A percentile compares a stretch with the other conserved stretches of the same genome.
phyloP scores from a whole-genome alignment of 2,113 vertebrate genomes.

The Asarcornis scutulata region DNA sequence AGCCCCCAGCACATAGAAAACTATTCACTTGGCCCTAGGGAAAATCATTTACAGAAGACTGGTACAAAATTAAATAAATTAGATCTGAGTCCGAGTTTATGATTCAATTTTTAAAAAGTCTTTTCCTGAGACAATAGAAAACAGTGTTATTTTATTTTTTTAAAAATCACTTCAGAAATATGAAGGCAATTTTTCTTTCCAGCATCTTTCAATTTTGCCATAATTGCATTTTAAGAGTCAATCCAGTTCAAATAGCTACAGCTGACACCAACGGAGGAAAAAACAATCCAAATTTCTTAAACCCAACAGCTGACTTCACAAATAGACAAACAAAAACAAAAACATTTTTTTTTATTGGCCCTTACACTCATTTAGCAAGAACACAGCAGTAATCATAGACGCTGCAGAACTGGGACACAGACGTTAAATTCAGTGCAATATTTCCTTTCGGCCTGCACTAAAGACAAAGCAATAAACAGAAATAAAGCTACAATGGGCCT shows the following conservation, averaged over 20 bases:
- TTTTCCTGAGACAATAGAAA: conserved; percentile 23
- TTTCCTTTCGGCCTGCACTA: neutral
- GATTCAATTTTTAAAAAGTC: conserved; percentile 39
- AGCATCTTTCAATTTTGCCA: neutral
- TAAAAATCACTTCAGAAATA: neutral
- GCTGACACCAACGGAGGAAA: neutral
- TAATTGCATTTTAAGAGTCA: neutral
- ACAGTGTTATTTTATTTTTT: neutral
- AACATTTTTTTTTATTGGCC: neutral
- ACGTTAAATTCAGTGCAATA: neutral
- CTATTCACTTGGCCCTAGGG: neutral
- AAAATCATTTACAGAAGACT: conserved; percentile 24
- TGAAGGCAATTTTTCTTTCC: neutral
- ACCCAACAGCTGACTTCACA: neutral
- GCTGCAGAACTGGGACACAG: neutral
- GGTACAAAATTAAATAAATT: conserved; percentile 54
- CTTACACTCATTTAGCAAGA: neutral
- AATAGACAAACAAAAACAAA: neutral
- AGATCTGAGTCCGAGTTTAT: neutral
- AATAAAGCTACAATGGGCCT: neutral
- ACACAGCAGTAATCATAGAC: neutral
- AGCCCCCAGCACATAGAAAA: neutral
- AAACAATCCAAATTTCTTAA: neutral
- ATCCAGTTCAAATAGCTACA: conserved; percentile 7
- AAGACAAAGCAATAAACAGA: neutral